Base-by-base conservation (phyloP, 2,888 invertebrate genomes). In the Drosophila meridiana region DNA sequence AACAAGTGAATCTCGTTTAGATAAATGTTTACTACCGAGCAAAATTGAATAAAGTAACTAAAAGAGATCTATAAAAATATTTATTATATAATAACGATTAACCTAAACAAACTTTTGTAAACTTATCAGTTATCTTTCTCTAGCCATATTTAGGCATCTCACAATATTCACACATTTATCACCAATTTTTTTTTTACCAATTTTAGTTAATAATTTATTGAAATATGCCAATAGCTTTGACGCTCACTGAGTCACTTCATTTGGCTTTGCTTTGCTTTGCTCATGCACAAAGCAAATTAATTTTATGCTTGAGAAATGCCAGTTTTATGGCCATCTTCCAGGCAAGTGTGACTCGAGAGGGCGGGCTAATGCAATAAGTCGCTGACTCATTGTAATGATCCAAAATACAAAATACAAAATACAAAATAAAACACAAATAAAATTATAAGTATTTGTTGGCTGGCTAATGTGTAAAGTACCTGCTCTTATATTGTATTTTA, bases 251-350 rank as follows among this genome's bases (percentile, higher is more conserved):
- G 3, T 69, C 69, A 69, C 45, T 47, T 34, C 50, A 52, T 11
- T 6, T 52, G 8, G 34, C 30, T 56, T 61, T 28, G 58, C 26
- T 50, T 57, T 32, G 58, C 28, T 58, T 70, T 45, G 56, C 57
- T 64, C 61, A 69, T 53, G 59, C 70, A 69, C 60, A 65, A 69
- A 38, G 61, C 64, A 69, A 75, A 58, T 62, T 70, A 75, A 75
- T 75, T 69, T 75, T 36, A 75, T 76, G 76, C 65, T 56, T 62
- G 75, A 76, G 70, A 69, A 76, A 70, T 69, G 70, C 60, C 70
- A 61, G 64, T 45, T 76, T 67, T 67, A 56, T 60, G 11, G 55
- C 55, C 69, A 69, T 65, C 61, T 69, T 58, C 47, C 36, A 50
- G n/a, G 42, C 45, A 58, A 62, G 71, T 62, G 66, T 59, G 58